Percentiles rank a stretch among this genome's conserved stretches.
Evolutionary conservation across 1,140 invertebrate genomes (phyloP).

Genomic region (Xylocopa sonorina): DNA sequence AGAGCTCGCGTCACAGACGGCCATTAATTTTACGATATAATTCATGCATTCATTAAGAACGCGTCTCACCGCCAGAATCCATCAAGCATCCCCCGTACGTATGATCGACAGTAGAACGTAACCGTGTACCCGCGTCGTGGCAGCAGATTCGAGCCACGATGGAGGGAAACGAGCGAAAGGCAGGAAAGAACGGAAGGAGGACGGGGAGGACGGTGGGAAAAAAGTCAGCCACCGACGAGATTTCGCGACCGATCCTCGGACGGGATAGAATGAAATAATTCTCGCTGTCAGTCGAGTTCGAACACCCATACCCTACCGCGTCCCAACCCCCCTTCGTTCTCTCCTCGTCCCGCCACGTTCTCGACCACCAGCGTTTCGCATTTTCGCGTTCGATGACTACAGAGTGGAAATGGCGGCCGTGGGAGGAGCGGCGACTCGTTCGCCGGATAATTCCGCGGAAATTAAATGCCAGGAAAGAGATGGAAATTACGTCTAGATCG

Average conservation of each 20-base stretch:
- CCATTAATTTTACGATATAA: no score
- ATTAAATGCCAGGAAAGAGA: conserved; percentile 51
- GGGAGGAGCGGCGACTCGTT: conserved; percentile 41
- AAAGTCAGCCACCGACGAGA: background rate
- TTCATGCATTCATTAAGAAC: no score
- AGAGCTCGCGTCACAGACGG: no score
- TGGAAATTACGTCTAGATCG: conserved; percentile 45
- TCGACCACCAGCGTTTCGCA: conserved; percentile 33
- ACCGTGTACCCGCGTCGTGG: background rate
- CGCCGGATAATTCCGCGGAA: conserved; percentile 46
- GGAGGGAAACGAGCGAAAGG: no score
- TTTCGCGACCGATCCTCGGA: conserved; percentile 43
- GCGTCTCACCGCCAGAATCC: no score
- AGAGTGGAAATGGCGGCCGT: background rate
- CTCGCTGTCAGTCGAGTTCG: conserved; percentile 43
- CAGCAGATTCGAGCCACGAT: background rate
- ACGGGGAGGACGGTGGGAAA: no score
- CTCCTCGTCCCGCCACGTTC: background rate
- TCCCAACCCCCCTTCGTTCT: background rate
- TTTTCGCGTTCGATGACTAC: conserved; percentile 10
- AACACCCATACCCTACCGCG: background rate
- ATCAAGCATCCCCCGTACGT: no score
- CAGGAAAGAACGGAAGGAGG: background rate
- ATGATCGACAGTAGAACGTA: no score
- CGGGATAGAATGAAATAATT: conserved; percentile 48